phyloP scores from a whole-genome alignment of 2,797 vertebrate genomes.

The Anisognathus igniventris region DNA sequence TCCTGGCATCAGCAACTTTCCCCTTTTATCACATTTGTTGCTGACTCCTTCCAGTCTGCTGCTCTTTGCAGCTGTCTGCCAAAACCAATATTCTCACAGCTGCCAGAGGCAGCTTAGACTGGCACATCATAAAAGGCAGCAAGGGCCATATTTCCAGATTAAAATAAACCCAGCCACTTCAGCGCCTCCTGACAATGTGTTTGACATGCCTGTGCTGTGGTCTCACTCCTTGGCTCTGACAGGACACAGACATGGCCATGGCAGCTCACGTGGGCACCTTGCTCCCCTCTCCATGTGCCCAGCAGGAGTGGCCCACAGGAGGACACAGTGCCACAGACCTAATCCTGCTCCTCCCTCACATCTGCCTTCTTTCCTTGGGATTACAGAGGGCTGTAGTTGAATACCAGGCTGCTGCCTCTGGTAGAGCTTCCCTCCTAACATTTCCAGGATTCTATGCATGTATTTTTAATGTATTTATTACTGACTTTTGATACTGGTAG shows the following conservation, averaged over 20 bases:
- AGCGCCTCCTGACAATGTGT: constrained; percentile 63
- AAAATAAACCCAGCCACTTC: constrained; percentile 68
- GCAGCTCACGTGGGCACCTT: neutral
- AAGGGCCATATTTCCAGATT: constrained; percentile 57
- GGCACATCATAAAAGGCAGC: constrained; percentile 68
- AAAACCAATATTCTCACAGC: constrained; percentile 73
- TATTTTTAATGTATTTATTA: neutral
- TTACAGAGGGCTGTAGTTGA: neutral
- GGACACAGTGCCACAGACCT: neutral
- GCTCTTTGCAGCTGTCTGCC: constrained; percentile 65
- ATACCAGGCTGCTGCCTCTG: neutral
- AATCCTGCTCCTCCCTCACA: neutral
- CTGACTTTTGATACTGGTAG: neutral
- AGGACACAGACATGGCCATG: neutral
- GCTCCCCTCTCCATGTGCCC: neutral
- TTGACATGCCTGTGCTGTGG: constrained; percentile 34
- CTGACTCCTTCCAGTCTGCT: constrained; percentile 72
- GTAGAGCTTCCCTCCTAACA: neutral
- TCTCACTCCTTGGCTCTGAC: constrained; percentile 26
- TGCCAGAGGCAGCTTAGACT: constrained; percentile 69
- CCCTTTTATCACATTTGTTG: constrained; percentile 66
- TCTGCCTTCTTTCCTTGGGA: neutral
- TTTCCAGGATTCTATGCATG: neutral
- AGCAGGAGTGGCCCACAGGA: neutral
- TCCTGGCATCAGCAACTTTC: constrained; percentile 62